These are phyloP conservation scores for Lithosia quadra DNA, from an alignment of 2,888 invertebrate genomes.

Conservation along the genomic window DNA sequence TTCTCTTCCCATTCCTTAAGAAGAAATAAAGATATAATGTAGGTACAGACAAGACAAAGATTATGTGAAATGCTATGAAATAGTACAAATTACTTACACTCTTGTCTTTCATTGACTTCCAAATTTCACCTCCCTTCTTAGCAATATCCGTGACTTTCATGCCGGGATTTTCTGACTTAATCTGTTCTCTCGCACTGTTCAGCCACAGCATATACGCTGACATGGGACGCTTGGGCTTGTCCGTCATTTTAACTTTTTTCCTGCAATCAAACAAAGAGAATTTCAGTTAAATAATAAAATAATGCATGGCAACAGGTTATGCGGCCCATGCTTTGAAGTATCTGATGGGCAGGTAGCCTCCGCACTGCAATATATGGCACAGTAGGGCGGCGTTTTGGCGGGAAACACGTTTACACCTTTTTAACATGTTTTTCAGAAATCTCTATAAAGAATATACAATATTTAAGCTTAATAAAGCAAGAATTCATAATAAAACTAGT, in stretches of 20 bases:
- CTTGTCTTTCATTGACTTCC: constrained; percentile 96
- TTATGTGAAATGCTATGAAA: not conserved
- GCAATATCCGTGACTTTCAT: constrained; percentile 97
- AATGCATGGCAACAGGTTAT: constrained; percentile 69
- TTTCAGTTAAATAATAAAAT: constrained; percentile 46
- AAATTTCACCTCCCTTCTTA: constrained; percentile 98
- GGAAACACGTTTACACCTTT: constrained; percentile 74
- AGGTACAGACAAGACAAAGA: constrained; percentile 9
- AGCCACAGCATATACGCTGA: constrained; percentile 99
- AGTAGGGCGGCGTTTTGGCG: constrained; percentile 85
- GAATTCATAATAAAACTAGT: constrained; percentile 45
- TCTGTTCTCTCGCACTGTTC: constrained; percentile 94
- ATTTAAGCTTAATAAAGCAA: constrained; percentile 45
- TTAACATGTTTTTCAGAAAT: constrained; percentile 40
- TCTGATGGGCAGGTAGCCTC: constrained; percentile 60
- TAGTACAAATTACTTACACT: constrained; percentile 88
- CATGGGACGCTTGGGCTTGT: constrained; percentile 97
- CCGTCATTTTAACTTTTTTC: constrained; percentile 91
- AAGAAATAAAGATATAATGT: constrained; percentile 26
- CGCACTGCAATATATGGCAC: constrained; percentile 64
- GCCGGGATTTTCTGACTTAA: constrained; percentile 96
- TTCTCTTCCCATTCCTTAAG: constrained; percentile 96
- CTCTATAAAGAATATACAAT: constrained; percentile 33
- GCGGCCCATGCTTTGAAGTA: constrained; percentile 60
- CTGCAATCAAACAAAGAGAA: constrained; percentile 67